Base-by-base conservation (phyloP, 2,797 vertebrate genomes). In the Cyprinodon diabolis region DNA sequence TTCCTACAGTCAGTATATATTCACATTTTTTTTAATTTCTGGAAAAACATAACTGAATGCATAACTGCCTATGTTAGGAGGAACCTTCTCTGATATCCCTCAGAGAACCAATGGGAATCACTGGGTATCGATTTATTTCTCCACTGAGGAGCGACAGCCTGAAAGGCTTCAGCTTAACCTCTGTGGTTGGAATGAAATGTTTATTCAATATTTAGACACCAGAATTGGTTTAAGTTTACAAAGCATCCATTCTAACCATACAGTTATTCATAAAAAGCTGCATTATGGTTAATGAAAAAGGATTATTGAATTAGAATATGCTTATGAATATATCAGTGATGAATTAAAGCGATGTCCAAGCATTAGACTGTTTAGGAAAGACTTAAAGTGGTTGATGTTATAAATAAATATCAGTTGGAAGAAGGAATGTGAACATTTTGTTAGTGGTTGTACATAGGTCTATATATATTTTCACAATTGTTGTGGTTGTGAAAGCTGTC, bases 111-210 rank as follows among this genome's bases (percentile, higher is more conserved):
- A 55, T 52, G 67, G 72, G 77, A 66, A 68, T 77, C 54, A 51
- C 69, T 51, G 43, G 45, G 47, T 81, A 89, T 90, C 83, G 86
- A 92, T 92, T 82, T 60, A 76, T 90, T 82, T 83, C 76, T 68
- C 48, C 67, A 40, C 71, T 35, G 69, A 82, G 68, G 57, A 69
- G 72, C 66, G 78, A 85, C 60, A 84, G 66, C 58, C 60, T 47
- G 72, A 83, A 74, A 82, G 55, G 75, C 48, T 63, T 66, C 75
- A 75, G 45, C 52, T 13, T 83, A 69, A 82, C 74, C 71, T 84
- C 71, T 49, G 66, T 51, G 75, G 77, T 60, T 84, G 40, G 71
- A 84, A 90, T 91, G 75, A 91, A 85, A 86, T 79, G 78, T 83
- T 89, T 80, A 70, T 51, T 85, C 75, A 88, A 80, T 91, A 82